These are phyloP conservation scores for human (Homo sapiens) DNA, from an alignment of 2,113 vertebrate genomes.

Conservation along the genomic window DNA sequence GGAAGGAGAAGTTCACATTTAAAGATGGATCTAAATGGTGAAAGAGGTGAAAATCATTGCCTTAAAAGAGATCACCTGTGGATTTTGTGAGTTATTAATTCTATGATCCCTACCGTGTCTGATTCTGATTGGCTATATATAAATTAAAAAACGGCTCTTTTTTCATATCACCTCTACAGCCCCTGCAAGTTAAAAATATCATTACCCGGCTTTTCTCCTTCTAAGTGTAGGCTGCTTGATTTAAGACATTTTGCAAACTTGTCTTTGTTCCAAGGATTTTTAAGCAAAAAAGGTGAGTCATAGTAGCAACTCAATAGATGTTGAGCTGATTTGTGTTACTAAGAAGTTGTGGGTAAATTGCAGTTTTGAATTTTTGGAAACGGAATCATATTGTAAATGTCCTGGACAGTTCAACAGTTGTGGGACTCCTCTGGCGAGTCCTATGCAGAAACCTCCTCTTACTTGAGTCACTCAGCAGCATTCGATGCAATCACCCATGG, in stretches of 20 bases:
- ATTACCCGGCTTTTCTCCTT: neutral
- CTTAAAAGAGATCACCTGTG: neutral
- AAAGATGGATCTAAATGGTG: neutral
- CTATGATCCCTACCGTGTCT: neutral
- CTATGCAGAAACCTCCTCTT: neutral
- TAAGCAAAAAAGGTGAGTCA: conserved; percentile 50
- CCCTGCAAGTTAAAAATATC: neutral
- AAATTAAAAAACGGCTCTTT: neutral
- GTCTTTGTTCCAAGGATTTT: conserved; percentile 26
- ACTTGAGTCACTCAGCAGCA: neutral
- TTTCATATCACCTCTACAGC: neutral
- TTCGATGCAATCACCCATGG: accelerated
- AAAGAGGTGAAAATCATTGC: neutral
- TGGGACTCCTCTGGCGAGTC: neutral
- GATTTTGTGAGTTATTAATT: neutral
- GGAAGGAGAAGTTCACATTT: neutral
- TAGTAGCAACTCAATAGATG: neutral
- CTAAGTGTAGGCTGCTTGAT: neutral
- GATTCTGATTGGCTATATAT: neutral
- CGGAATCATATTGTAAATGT: neutral
- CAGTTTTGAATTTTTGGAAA: conserved; percentile 27
- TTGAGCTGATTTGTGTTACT: conserved; percentile 36
- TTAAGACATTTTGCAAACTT: conserved; percentile 38
- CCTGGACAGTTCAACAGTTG: neutral
- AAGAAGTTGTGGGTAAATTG: neutral